phyloP scores from a whole-genome alignment of 2,797 vertebrate species.

The Lophotriccus pileatus region DNA sequence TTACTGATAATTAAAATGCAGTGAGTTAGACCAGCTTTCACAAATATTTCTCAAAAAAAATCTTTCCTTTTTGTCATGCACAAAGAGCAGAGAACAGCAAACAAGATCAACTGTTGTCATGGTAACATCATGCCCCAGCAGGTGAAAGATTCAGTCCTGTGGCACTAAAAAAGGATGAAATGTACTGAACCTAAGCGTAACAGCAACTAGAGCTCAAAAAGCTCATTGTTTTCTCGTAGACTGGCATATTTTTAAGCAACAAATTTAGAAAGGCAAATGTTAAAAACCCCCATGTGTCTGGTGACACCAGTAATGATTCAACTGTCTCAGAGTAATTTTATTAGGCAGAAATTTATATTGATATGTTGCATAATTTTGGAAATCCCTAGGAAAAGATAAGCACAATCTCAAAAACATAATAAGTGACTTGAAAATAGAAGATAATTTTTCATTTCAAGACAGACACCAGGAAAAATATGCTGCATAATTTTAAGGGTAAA shows the following conservation, averaged over 20 bases:
- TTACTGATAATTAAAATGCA: neutral
- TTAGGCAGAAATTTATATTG: neutral
- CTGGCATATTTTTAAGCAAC: neutral
- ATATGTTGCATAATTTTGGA: neutral
- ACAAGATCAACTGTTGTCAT: constrained; percentile 26
- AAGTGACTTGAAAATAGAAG: neutral
- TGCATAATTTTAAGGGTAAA: neutral
- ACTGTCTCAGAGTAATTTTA: neutral
- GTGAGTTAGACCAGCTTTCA: neutral
- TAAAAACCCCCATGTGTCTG: neutral
- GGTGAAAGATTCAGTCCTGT: constrained; percentile 36
- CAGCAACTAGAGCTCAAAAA: neutral
- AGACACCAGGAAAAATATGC: neutral
- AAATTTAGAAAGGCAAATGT: neutral
- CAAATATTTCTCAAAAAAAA: neutral
- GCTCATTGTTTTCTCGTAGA: neutral
- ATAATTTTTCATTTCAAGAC: neutral
- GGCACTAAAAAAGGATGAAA: neutral
- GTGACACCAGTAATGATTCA: neutral
- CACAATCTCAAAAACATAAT: neutral
- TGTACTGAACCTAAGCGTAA: neutral
- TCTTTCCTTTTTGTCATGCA: neutral
- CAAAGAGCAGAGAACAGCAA: neutral
- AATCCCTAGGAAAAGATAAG: neutral
- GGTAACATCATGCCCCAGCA: constrained; percentile 14